These are phyloP conservation scores for Clarias magur DNA, from an alignment of 2,113 vertebrate genomes.

Conservation along the genomic window DNA sequence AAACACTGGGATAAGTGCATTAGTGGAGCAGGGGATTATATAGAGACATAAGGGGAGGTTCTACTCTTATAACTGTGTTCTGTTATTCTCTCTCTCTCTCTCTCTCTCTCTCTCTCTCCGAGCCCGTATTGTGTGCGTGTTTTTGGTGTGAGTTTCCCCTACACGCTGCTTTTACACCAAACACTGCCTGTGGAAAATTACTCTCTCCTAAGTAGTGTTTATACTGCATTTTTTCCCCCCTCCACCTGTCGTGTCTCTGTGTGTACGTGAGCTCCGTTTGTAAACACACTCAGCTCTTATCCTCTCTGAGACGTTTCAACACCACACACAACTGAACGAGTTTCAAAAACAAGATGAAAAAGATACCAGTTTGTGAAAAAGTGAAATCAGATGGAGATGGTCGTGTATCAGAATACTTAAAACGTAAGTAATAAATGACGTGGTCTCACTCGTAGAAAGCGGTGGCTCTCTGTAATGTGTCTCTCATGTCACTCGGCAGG, in stretches of 20 bases:
- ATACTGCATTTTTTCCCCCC: too few relatives aligned
- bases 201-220: constrained; percentile 10
- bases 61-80: too few relatives aligned
- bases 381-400: background rate
- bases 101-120: background rate
- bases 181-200: constrained; percentile 28
- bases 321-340: background rate
- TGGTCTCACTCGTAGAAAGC: constrained; percentile 88
- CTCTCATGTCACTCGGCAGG: constrained; percentile 81
- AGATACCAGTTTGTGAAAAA: background rate
- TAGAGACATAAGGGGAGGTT: too few relatives aligned
- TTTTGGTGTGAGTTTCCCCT: background rate
- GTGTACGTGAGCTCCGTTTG: background rate
- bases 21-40: too few relatives aligned
- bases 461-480: constrained; percentile 85
- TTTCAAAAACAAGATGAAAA: background rate
- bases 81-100: background rate
- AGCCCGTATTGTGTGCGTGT: background rate
- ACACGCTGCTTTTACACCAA: constrained; percentile 41
- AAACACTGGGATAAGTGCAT: too few relatives aligned
- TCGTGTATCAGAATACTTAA: background rate
- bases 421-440: background rate
- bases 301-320: background rate
- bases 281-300: background rate
- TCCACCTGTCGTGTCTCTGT: constrained; percentile 9